A percentile compares a stretch with the other conserved stretches of the same genome.
phyloP scores from a whole-genome alignment of 2,797 vertebrate genomes.

The Danio tinwini region DNA sequence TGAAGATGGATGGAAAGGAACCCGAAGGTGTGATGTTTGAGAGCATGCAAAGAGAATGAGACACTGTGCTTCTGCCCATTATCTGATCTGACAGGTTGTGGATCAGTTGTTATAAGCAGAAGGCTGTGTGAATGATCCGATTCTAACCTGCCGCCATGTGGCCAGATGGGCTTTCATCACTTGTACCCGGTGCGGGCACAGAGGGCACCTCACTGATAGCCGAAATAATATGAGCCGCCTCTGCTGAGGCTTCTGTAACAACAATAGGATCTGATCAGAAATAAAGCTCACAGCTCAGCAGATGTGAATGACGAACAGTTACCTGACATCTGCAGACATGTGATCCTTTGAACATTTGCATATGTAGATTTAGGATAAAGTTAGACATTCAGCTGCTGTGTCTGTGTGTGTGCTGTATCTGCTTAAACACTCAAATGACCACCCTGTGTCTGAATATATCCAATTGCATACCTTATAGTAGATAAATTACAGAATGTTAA shows the following conservation, averaged over 20 bases:
- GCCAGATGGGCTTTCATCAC: slow-evolving; percentile 72
- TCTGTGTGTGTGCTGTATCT: too few relatives aligned
- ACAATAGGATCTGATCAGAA: slow-evolving; percentile 57
- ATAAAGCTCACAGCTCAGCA: background rate
- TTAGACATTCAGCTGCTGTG: background rate
- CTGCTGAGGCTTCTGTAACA: slow-evolving; percentile 79
- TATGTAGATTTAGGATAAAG: background rate
- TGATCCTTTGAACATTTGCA: background rate
- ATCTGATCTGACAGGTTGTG: slow-evolving; percentile 22
- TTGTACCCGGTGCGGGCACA: slow-evolving; percentile 86
- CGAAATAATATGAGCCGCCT: slow-evolving; percentile 92
- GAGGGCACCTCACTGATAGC: slow-evolving; percentile 87
- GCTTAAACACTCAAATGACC: background rate
- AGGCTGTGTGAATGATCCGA: background rate
- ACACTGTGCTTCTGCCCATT: background rate
- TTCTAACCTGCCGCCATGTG: slow-evolving; percentile 70
- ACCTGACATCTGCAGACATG: background rate
- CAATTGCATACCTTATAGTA: background rate
- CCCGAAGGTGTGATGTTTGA: background rate
- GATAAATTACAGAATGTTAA: background rate
- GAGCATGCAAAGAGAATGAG: slow-evolving; percentile 17
- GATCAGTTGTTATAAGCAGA: slow-evolving; percentile 12
- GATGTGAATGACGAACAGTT: too few relatives aligned
- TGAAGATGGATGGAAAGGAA: background rate
- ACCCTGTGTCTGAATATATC: background rate